Base-by-base conservation (phyloP, 2,113 vertebrate species). In the Vimba vimba region DNA sequence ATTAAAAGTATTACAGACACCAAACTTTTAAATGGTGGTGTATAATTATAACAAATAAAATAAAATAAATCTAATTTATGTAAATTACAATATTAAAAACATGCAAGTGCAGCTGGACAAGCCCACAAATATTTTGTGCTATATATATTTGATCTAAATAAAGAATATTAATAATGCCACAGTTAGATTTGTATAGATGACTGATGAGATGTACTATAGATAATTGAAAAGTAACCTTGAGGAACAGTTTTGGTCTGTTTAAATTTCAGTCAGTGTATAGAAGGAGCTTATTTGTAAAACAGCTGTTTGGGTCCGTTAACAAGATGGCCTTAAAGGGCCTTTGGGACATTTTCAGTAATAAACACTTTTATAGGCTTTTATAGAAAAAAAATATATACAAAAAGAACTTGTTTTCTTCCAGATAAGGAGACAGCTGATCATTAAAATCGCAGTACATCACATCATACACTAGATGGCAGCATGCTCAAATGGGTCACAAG, bases 401-500 rank as follows among this genome's bases (percentile, higher is more conserved):
- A 64, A 30, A 64, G 6, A 25, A 27, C 25, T 66, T 17, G 27
- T 27, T 68, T 66, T 66, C 64, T 66, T 33, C 64, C 27, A 33
- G 15, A 68, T 68, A 36, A 0, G 7, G 30, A 68, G 15, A 27
- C 27, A 7, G 17, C 33, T 21, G 33, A 55, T 2, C 68, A 19
- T 75, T 52, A n/a, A 62, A 64, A n/a, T 6, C 21, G 55, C 55
- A 84, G 66, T 75, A 47, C n/a, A 74, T 64, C 13, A 45, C 19
- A 15, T 17, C 17, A 19, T 21, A 82, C 91, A 88, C 89, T 85
- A 89, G 91, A 88, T 86, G 80, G 88, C 87, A 88, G 88, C 79
- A 90, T 8, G 23, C 21, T 68, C 80, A 60, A 74, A 6, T 17
- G 39, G 50, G 15, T 25, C 39, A 25, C 52, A 79, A 13, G 19